A percentile compares a stretch with the other conserved stretches of the same genome.
These are phyloP conservation scores for Tanaodytes sp. DNA, from an alignment of 2,888 invertebrate species.

Conservation along the genomic window DNA sequence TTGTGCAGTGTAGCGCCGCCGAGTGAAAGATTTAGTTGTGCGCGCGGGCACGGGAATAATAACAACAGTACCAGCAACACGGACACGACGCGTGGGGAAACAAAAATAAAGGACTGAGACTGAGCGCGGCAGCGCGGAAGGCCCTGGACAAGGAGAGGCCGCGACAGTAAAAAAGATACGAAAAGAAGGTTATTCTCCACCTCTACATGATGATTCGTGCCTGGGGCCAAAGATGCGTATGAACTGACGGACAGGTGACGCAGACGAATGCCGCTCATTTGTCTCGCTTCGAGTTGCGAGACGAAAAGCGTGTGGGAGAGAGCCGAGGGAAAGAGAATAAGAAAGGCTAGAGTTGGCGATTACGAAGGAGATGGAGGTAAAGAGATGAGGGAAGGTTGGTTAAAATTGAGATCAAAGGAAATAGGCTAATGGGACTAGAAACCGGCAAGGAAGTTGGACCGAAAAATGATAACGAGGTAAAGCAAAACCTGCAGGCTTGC, in stretches of 20 bases:
- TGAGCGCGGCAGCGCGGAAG: neutral
- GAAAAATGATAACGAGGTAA: too few species aligned
- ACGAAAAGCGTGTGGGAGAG: conserved; percentile 63
- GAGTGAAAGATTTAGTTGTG: conserved; percentile 44
- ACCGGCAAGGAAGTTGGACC: too few species aligned
- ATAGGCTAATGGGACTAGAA: too few species aligned
- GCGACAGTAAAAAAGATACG: conserved; percentile 22
- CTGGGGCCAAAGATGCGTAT: conserved; percentile 65
- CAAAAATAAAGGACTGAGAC: neutral
- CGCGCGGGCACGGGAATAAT: conserved; percentile 20
- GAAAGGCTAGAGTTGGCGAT: conserved; percentile 44
- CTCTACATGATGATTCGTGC: conserved; percentile 56
- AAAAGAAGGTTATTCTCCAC: conserved; percentile 37
- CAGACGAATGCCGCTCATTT: conserved; percentile 73
- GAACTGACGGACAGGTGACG: conserved; percentile 72
- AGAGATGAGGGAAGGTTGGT: conserved; percentile 48
- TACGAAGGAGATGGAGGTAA: conserved; percentile 24
- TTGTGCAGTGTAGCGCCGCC: conserved; percentile 3
- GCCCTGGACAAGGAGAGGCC: neutral
- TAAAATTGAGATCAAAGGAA: too few species aligned
- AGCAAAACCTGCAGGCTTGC: too few species aligned
- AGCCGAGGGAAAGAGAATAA: conserved; percentile 54
- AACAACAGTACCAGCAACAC: conserved; percentile 7
- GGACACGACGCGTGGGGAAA: neutral
- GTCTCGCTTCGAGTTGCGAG: conserved; percentile 72